These are phyloP conservation scores for Semotilus atromaculatus DNA, from an alignment of 2,797 vertebrate genomes.

Conservation along the genomic window DNA sequence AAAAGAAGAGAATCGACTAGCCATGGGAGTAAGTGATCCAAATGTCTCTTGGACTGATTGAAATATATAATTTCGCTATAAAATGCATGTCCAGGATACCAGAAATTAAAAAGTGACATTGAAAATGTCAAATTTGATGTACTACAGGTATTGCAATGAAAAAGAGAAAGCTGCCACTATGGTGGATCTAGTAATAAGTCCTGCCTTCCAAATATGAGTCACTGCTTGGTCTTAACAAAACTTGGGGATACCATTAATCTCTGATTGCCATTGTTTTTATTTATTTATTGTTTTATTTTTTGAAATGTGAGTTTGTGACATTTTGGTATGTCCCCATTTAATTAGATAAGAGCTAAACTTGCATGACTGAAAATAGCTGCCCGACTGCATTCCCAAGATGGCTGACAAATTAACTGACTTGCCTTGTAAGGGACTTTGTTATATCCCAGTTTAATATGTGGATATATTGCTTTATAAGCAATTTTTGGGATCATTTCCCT, in stretches of 20 bases:
- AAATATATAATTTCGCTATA: not conserved
- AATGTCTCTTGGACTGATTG: not conserved
- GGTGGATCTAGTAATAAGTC: not conserved
- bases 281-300: not conserved
- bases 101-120: too few relatives aligned
- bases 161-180: not conserved
- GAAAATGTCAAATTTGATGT: too few relatives aligned
- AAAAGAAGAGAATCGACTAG: not conserved
- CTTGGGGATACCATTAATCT: not conserved
- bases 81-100: not conserved
- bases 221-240: not conserved
- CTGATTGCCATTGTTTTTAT: not conserved
- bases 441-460: constrained; percentile 4
- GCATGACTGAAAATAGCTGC: not conserved
- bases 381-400: not conserved
- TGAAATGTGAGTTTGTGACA: not conserved
- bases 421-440: constrained; percentile 6
- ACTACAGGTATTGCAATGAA: not conserved
- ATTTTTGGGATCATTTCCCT: not conserved
- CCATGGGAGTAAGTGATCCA: not conserved
- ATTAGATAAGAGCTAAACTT: constrained; percentile 17
- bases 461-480: not conserved
- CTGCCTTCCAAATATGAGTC: not conserved
- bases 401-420: not conserved
- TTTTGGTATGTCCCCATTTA: not conserved